Conservation (phyloP, 2,888 invertebrate species). For the Hirtodrosophila confusa region DNA sequence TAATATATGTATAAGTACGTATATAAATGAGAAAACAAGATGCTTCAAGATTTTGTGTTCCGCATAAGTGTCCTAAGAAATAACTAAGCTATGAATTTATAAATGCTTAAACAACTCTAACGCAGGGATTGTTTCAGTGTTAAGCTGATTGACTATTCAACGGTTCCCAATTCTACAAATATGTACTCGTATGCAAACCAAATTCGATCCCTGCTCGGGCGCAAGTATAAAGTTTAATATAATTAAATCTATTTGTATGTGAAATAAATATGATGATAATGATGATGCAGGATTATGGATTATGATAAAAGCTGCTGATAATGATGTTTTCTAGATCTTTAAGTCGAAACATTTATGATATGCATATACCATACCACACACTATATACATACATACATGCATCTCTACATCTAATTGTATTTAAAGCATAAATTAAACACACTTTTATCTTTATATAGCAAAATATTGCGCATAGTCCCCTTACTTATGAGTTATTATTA, state of each 20-base stretch:
- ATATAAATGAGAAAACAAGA: slow-evolving; percentile 2
- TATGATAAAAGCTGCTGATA: slow-evolving; percentile 41
- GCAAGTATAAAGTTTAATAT: slow-evolving; percentile 25
- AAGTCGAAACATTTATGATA: slow-evolving; percentile 57
- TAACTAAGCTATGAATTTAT: slow-evolving; percentile 57
- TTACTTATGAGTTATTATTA: slow-evolving; percentile 30
- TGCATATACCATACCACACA: slow-evolving; percentile 35
- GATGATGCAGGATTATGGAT: slow-evolving; percentile 28
- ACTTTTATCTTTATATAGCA: slow-evolving; percentile 35
- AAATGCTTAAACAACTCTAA: slow-evolving; percentile 22
- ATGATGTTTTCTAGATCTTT: slow-evolving; percentile 76
- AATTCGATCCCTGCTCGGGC: slow-evolving; percentile 8
- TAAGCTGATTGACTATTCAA: no score
- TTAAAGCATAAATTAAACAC: slow-evolving; percentile 39
- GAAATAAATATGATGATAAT: slow-evolving; percentile 36
- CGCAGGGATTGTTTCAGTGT: no score
- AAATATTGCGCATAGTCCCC: slow-evolving; percentile 23
- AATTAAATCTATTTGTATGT: slow-evolving; percentile 39
- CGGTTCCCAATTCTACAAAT: no score
- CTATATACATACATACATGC: slow-evolving; percentile 29
- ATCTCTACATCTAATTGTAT: slow-evolving; percentile 51
- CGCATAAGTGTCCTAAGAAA: slow-evolving; percentile 58
- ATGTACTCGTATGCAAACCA: neutral
- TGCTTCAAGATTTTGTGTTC: slow-evolving; percentile 44
- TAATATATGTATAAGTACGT: slow-evolving; percentile 9